Evolutionary conservation across 2,888 invertebrate species (phyloP), one percentile per base, ranked within the genome.

Genomic region (Camponotus fellah): DNA sequence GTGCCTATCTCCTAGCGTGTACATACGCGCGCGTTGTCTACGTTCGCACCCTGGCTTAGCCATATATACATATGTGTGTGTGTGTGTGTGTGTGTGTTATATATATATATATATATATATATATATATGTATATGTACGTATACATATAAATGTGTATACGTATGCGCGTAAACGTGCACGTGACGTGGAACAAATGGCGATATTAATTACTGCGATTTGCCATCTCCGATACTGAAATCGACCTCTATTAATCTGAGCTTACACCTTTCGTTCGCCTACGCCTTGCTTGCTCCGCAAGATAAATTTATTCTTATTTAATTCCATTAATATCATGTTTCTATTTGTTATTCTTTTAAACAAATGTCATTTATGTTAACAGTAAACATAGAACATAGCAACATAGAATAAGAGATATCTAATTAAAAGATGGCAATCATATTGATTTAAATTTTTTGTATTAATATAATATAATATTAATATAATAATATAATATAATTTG

Each of bases 171-270:
- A 84, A 64, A 76, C 82, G 81, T 87, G 87, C 85, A 89, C 85
- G 86, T 88, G 89, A 90, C 85, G 64, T 85, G 80, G 89, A 89
- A 92, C 91, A 91, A 92, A 90, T 91, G 91, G 89, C 88, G 88
- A 82, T 88, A 92, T 93, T 93, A 92, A 93, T 93, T 91, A 92
- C 83, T 72, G 34, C 85, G 87, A 91, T 92, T 77, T 89, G 86
- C 84, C 87, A 91, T 92, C 91, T 87, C 82, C 86, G 85, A 91
- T 91, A 87, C 85, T 81, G 81, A 91, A 89, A 89, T 89, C 88
- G 89, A 85, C 86, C 85, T 58, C 85, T 86, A 85, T 86, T 85
- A 85, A 84, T 82, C 75, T 71, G 58, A 77, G 71, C 76, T 82
- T 80, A 72, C 60, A 72, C 46, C 72, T 80, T 80, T 80, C 79